phyloP scores from a whole-genome alignment of 2,888 invertebrate species.

The Chloroclysta siterata region DNA sequence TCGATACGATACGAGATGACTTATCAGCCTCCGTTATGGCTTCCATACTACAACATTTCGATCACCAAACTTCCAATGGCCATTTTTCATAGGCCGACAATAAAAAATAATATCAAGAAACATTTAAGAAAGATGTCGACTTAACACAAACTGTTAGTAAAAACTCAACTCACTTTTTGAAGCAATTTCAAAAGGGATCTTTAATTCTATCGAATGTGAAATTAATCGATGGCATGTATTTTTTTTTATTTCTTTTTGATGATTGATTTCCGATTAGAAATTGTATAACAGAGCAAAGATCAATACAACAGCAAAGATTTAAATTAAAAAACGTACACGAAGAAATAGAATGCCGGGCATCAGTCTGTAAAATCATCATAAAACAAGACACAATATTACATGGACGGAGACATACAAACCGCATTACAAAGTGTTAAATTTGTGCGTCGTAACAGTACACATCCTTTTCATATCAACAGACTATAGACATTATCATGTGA shows the following conservation, averaged over 20 bases:
- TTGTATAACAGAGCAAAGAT: neutral
- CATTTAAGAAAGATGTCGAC: constrained; percentile 13
- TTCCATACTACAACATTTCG: constrained; percentile 40
- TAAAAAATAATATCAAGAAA: constrained; percentile 26
- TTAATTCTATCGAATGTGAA: constrained; percentile 26
- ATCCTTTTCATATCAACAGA: constrained; percentile 28
- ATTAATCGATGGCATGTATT: constrained; percentile 27
- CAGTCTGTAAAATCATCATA: constrained; percentile 52
- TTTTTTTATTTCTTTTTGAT: neutral
- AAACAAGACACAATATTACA: constrained; percentile 62
- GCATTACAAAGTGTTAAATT: constrained; percentile 67
- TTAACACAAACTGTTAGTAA: constrained; percentile 13
- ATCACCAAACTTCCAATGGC: constrained; percentile 30
- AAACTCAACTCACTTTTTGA: neutral
- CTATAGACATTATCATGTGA: constrained; percentile 21
- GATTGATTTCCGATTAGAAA: neutral
- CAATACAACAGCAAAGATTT: neutral
- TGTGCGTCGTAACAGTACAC: constrained; percentile 68
- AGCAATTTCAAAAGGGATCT: constrained; percentile 9
- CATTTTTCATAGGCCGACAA: constrained; percentile 37
- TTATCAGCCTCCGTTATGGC: constrained; percentile 49
- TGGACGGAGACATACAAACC: constrained; percentile 78
- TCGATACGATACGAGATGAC: constrained; percentile 23
- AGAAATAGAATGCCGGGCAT: constrained; percentile 41
- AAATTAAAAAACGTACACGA: constrained; percentile 1